Conservation (phyloP, 1,140 invertebrate species). For the Mya arenaria region DNA sequence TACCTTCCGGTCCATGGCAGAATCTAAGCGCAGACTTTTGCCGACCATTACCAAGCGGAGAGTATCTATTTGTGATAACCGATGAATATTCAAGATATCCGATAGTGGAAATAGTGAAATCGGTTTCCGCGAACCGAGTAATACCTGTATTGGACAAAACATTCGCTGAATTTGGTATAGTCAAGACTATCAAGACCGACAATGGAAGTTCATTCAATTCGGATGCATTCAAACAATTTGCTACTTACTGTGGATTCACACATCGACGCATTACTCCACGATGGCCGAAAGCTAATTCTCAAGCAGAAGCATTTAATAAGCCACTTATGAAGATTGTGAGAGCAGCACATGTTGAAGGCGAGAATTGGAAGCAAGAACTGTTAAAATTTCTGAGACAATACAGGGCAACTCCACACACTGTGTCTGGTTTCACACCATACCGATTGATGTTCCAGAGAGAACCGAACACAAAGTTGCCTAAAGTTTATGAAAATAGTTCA, state of each 20-base stretch:
- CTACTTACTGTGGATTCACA: conserved; percentile 29
- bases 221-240: conserved; percentile 42
- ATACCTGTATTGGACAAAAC: conserved; percentile 54
- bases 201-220: too few species aligned
- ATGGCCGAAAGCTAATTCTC: too few species aligned
- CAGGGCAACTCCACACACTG: conserved; percentile 50
- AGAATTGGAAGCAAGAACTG: conserved; percentile 58
- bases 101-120: conserved; percentile 62
- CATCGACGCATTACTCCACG: conserved; percentile 47
- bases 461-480: conserved; percentile 37
- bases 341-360: conserved; percentile 40
- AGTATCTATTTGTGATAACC: conserved; percentile 69
- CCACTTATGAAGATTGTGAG: conserved; percentile 60
- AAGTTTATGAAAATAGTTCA: background rate
- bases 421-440: background rate
- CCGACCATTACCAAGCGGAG: conserved; percentile 67
- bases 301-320: conserved; percentile 59
- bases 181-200: conserved; percentile 51
- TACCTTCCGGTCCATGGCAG: conserved; percentile 64
- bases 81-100: conserved; percentile 74
- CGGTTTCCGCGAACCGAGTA: conserved; percentile 43
- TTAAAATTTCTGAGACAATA: conserved; percentile 46
- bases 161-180: conserved; percentile 2
- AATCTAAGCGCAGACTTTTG: conserved; percentile 71
- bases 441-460: conserved; percentile 38